A percentile compares a stretch with the other conserved stretches of the same genome.
These are phyloP conservation scores for Cantharis rufa DNA, from an alignment of 2,888 invertebrate species.

Conservation along the genomic window DNA sequence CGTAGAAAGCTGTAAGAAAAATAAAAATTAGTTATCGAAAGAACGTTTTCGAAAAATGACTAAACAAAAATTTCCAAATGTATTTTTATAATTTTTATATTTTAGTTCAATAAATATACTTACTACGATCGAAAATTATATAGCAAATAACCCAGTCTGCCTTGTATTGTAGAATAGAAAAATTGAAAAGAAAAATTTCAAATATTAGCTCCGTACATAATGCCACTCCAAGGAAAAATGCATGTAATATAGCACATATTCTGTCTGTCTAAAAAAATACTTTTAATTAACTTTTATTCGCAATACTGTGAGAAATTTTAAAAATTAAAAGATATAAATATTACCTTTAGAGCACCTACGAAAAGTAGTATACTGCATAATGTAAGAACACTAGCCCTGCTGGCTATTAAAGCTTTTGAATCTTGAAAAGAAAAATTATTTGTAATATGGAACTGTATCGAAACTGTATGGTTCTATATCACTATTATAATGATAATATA, in stretches of 20 bases:
- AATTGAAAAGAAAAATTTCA: not conserved
- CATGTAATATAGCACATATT: not conserved
- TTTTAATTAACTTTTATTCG: too few relatives aligned
- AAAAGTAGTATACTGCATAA: conserved; percentile 5
- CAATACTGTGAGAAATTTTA: too few relatives aligned
- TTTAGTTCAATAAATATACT: too few relatives aligned
- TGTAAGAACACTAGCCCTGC: not conserved
- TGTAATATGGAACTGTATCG: not conserved
- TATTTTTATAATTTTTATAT: too few relatives aligned
- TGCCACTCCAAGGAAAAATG: not conserved
- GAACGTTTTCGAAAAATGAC: too few relatives aligned
- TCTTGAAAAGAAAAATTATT: conserved; percentile 3
- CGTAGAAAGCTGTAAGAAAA: not conserved
- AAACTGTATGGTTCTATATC: too few relatives aligned
- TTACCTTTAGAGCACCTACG: conserved; percentile 10
- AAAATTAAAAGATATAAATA: not conserved
- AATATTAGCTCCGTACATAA: not conserved
- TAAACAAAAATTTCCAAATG: too few relatives aligned
- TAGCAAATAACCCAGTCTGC: conserved; percentile 1
- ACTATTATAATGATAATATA: too few relatives aligned
- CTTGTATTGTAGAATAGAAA: not conserved
- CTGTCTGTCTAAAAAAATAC: conserved; percentile 4
- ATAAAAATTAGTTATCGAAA: not conserved
- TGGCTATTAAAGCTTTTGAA: not conserved
- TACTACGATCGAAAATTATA: not conserved